Evolutionary conservation across 2,797 vertebrate genomes (phyloP).

Genomic region (Gymnocypris eckloni): DNA sequence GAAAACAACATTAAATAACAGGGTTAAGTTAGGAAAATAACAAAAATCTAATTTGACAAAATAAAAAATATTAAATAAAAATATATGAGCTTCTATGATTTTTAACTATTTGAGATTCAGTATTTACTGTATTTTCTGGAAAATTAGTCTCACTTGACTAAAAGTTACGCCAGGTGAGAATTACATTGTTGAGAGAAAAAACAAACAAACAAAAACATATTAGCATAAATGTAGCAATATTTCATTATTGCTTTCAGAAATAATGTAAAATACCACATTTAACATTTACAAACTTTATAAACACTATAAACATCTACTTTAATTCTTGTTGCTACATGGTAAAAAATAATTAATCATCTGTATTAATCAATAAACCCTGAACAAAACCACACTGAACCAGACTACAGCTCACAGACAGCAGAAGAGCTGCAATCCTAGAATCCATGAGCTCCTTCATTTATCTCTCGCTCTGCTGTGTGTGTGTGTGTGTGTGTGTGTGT

Average conservation of each 20-base stretch:
- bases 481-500: constrained; percentile 13
- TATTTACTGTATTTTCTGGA: neutral
- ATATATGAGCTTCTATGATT: neutral
- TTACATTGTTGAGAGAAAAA: too few relatives aligned
- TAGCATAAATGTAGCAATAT: too few relatives aligned
- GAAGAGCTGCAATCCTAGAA: neutral
- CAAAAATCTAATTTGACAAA: too few relatives aligned
- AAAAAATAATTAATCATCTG: too few relatives aligned
- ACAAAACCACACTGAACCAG: neutral
- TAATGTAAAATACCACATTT: too few relatives aligned
- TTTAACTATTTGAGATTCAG: neutral
- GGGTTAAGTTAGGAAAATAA: too few relatives aligned
- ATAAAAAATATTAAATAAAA: neutral
- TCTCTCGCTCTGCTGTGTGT: constrained; percentile 1
- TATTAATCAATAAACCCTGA: constrained; percentile 6
- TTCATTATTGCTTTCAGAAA: too few relatives aligned
- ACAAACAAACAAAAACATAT: too few relatives aligned
- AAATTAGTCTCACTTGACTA: neutral
- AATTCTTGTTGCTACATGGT: too few relatives aligned
- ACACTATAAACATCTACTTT: too few relatives aligned
- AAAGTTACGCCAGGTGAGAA: neutral
- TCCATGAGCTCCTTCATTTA: neutral
- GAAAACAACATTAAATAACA: too few relatives aligned
- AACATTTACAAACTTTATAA: too few relatives aligned
- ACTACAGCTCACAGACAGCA: neutral